Conservation (phyloP, 2,113 vertebrate species). For the Manacus vitellinus region DNA sequence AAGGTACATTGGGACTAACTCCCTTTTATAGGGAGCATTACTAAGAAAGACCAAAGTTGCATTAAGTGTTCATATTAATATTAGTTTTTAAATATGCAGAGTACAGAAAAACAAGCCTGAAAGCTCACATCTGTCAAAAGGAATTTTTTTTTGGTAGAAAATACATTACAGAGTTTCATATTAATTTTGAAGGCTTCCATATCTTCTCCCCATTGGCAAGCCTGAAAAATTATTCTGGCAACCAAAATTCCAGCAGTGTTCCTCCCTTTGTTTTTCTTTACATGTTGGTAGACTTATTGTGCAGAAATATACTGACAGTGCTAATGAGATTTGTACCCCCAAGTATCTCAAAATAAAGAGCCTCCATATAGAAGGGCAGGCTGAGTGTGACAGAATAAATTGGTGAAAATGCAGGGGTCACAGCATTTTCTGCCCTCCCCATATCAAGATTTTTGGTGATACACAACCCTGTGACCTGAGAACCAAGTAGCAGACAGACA, state of each 20-base stretch:
- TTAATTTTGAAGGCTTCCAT: neutral
- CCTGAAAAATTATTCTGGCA: neutral
- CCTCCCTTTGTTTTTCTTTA: neutral
- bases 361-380: rapidly evolving
- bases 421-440: rapidly evolving
- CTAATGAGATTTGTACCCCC: neutral
- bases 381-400: neutral
- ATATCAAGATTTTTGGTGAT: neutral
- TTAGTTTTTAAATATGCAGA: neutral
- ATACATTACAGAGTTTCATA: neutral
- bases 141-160: neutral
- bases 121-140: neutral
- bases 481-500: neutral
- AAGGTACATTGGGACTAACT: neutral
- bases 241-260: neutral
- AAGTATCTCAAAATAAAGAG: neutral
- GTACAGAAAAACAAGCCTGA: neutral
- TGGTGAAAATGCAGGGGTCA: neutral
- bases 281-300: neutral
- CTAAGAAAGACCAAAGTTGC: neutral
- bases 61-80: neutral
- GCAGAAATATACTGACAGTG: neutral
- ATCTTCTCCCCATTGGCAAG: neutral
- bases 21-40: neutral
- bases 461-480: neutral